phyloP scores from a whole-genome alignment of 1,140 invertebrate species.

The Drosophila sturtevanti region DNA sequence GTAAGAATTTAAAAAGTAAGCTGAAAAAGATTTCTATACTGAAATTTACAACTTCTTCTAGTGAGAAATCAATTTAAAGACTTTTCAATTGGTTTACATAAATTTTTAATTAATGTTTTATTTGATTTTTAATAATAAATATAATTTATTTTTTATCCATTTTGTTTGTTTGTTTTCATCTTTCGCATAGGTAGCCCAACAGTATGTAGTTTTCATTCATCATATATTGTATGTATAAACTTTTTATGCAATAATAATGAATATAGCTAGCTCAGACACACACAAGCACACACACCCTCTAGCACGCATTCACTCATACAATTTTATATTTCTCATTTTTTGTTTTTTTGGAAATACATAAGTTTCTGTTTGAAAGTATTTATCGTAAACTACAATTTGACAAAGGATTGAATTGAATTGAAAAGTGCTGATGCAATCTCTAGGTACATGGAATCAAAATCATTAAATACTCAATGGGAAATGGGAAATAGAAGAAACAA shows the following conservation, averaged over 20 bases:
- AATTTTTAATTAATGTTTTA: slow-evolving; percentile 73
- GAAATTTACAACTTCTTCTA: too few relatives aligned
- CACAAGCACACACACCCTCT: neutral
- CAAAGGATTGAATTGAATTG: slow-evolving; percentile 4
- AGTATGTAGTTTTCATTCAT: slow-evolving; percentile 27
- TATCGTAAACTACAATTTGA: slow-evolving; percentile 3
- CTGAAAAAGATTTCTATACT: too few relatives aligned
- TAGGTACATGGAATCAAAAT: neutral
- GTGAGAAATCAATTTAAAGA: slow-evolving; percentile 13
- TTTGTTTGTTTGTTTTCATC: slow-evolving; percentile 34
- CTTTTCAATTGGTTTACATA: slow-evolving; percentile 52
- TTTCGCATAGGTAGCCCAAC: slow-evolving; percentile 31
- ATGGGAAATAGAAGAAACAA: neutral
- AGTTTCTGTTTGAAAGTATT: neutral
- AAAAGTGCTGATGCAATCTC: slow-evolving; percentile 4
- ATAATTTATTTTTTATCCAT: slow-evolving; percentile 67
- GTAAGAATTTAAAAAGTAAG: too few relatives aligned
- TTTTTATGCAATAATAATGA: slow-evolving; percentile 20
- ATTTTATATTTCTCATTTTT: neutral
- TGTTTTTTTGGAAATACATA: neutral
- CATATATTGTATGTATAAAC: slow-evolving; percentile 17
- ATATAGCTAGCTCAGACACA: slow-evolving; percentile 5
- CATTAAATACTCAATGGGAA: neutral
- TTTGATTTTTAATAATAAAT: slow-evolving; percentile 79
- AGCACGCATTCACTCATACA: neutral